Evolutionary conservation across 64 coral and sea anemone species (phyloP).

Genomic region (Trachythela sp.): DNA sequence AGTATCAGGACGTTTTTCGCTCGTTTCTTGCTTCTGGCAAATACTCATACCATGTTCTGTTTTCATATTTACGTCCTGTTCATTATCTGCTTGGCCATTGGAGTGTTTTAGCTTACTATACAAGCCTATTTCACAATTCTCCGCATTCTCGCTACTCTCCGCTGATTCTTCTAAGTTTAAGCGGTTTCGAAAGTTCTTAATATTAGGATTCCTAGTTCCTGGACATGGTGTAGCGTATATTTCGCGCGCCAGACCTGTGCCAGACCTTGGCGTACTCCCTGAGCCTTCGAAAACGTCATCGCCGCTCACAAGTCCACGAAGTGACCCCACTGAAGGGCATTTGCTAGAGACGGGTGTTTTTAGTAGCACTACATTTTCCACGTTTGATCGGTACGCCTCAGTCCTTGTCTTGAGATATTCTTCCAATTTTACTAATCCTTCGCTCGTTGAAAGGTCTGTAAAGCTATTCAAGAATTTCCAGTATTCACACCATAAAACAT

Average conservation of each 20-base stretch:
- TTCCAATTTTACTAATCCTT: not conserved
- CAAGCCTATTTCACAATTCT: too few relatives aligned
- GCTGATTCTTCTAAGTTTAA: not conserved
- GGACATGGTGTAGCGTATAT: not conserved
- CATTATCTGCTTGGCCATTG: too few relatives aligned
- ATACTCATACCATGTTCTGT: not conserved
- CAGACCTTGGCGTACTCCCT: not conserved
- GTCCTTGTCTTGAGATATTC: not conserved
- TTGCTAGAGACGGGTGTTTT: not conserved
- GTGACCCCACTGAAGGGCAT: not conserved
- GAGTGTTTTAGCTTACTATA: too few relatives aligned
- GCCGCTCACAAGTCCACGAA: not conserved
- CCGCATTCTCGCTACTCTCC: not conserved
- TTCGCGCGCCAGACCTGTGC: not conserved
- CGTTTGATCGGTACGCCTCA: not conserved
- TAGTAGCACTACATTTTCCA: not conserved
- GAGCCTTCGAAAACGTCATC: not conserved
- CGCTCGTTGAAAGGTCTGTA: not conserved
- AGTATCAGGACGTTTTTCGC: not conserved
- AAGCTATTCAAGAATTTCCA: slow-evolving; percentile 1
- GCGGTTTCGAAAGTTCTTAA: not conserved
- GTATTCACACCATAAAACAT: not conserved
- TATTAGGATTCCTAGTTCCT: not conserved
- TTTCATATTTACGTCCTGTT: too few relatives aligned
- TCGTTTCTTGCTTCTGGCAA: not conserved